Evolutionary conservation across 2,113 vertebrate genomes (phyloP).

Genomic region (Ophiodon elongatus): DNA sequence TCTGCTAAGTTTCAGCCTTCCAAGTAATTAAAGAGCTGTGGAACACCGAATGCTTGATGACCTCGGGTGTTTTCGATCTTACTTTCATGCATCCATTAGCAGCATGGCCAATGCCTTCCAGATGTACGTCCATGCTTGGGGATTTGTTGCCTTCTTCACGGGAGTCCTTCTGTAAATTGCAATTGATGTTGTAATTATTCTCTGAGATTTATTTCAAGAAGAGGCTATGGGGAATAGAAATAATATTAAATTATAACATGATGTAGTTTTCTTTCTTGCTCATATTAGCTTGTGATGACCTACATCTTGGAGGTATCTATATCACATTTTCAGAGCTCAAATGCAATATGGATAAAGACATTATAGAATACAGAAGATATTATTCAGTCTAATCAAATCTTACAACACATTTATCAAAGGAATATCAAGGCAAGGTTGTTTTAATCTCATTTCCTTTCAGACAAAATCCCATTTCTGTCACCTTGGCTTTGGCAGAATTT

Average conservation of each 20-base stretch:
- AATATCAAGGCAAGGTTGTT: constrained; percentile 12
- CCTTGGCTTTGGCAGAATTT: constrained; percentile 30
- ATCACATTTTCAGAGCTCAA: constrained; percentile 4
- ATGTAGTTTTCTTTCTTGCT: neutral
- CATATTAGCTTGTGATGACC: constrained; percentile 5
- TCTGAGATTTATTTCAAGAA: constrained; percentile 36
- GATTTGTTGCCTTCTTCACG: constrained; percentile 47
- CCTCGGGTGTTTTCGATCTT: constrained; percentile 52
- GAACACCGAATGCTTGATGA: constrained; percentile 31
- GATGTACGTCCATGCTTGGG: constrained; percentile 43
- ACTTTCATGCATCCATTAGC: constrained; percentile 66
- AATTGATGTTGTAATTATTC: constrained; percentile 58
- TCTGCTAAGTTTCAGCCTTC: constrained; percentile 69
- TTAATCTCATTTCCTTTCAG: constrained; percentile 41
- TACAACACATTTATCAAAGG: constrained; percentile 4
- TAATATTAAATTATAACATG: constrained; percentile 35
- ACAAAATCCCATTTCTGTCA: constrained; percentile 9
- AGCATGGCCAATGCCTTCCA: constrained; percentile 64
- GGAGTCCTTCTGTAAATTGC: constrained; percentile 50
- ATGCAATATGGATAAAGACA: constrained; percentile 6
- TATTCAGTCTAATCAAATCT: constrained; percentile 16
- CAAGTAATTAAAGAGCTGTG: constrained; percentile 66
- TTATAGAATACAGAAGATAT: constrained; percentile 9
- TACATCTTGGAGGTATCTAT: neutral
- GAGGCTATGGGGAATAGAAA: constrained; percentile 8